Percentiles rank a stretch among this genome's conserved stretches.
Evolutionary conservation across 2,888 invertebrate genomes (phyloP).

Genomic region (Cecidostiba fungosa): DNA sequence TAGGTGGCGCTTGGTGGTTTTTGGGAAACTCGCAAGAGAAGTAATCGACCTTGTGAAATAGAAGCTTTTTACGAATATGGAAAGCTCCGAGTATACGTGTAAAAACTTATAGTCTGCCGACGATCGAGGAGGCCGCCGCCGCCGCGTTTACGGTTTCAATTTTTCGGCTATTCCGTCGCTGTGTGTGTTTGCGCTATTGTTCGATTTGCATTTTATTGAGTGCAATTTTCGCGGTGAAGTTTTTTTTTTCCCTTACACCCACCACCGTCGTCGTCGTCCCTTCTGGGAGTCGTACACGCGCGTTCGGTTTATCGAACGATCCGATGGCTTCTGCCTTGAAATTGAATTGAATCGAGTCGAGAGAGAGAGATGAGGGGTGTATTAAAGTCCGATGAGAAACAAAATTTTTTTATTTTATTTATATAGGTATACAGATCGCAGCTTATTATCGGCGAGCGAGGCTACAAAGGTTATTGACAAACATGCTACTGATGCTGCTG

Average conservation of each 20-base stretch:
- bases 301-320: conserved; percentile 37
- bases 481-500: background rate
- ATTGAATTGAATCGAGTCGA: conserved; percentile 17
- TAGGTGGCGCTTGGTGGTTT: too few relatives aligned
- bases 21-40: too few relatives aligned
- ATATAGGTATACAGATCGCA: too few relatives aligned
- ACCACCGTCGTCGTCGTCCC: background rate
- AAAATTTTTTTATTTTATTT: conserved; percentile 1
- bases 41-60: too few relatives aligned
- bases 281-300: conserved; percentile 5
- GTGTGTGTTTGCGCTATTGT: conserved; percentile 40
- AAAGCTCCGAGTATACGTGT: background rate
- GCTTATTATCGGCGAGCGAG: background rate
- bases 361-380: background rate
- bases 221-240: conserved; percentile 36
- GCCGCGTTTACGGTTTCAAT: conserved; percentile 32
- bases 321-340: background rate
- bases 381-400: conserved; percentile 10
- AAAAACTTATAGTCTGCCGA: background rate
- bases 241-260: background rate
- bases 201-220: conserved; percentile 58
- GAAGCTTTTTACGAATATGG: background rate
- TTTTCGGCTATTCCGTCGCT: conserved; percentile 15
- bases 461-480: background rate
- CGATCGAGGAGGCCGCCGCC: background rate